Evolutionary conservation across 1,140 invertebrate genomes (phyloP), one percentile per base, ranked within the genome.

Genomic region (Caenorhabditis briggsae): DNA sequence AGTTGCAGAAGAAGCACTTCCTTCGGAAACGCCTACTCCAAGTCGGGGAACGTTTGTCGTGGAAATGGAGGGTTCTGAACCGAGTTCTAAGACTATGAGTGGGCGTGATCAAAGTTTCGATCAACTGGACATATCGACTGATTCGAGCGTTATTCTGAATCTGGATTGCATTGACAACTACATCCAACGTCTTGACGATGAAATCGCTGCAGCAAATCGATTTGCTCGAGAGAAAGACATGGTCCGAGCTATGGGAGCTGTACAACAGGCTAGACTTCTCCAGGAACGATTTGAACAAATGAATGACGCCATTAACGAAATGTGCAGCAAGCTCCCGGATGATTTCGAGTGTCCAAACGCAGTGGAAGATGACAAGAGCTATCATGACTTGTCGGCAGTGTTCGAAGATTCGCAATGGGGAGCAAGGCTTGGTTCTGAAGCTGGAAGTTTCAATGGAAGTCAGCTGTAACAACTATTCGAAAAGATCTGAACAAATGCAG

Each of bases 131-230:
- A 70, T 7, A 9, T 70, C 43, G 5, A 48, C 43, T 7, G 23
- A 70, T 46, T 70, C 64, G 6, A 70, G 43, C 23, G 41, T 70
- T 8, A 20, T 48, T 43, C 16, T 18, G 41, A 25, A 20, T 46
- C 41, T 70, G 46, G 64, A 70, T 70, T 70, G 43, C 43, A 70
- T 70, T n/a, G 64, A 70, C 5, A 70, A 25, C 23, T 70, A 70
- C n/a, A 70, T 70, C 18, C 33, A 70, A 5, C 64, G 12, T 2
- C 64, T 70, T 18, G 64, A 70, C 11, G 64, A 70, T 43, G 64
- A 70, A 48, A 70, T 70, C 1, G 43, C 20, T 12, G 33, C 41
- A 7, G 64, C 41, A n/a, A 23, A 61, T 20, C 8, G 59, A 61
- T 61, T 20, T 12, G 59, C 59, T 11, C 59, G 59, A 9, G 64